Percentiles rank a stretch among this genome's conserved stretches.
Conservation (phyloP, 2,113 vertebrate species). For the Trogon surrucura region DNA sequence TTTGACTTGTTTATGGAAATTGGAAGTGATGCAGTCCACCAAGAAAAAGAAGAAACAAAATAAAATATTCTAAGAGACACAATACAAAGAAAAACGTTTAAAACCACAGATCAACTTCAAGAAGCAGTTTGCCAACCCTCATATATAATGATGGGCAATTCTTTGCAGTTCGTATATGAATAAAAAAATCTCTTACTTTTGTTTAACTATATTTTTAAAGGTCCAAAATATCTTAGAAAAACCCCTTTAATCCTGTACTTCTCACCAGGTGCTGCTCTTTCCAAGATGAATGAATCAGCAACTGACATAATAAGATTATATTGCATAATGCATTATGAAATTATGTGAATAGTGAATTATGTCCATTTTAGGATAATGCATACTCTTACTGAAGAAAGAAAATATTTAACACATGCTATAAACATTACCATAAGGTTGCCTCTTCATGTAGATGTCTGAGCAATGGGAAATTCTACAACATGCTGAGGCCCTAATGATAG, state of each 20-base stretch:
- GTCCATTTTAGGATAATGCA: not conserved
- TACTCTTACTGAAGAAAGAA: not conserved
- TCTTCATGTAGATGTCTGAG: not conserved
- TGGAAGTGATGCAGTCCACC: not conserved
- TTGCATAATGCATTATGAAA: not conserved
- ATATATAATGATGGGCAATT: no score
- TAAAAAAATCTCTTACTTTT: not conserved
- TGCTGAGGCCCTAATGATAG: not conserved
- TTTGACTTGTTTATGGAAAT: not conserved
- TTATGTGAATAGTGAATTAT: not conserved
- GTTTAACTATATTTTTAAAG: not conserved
- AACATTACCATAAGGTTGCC: not conserved
- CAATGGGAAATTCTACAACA: not conserved
- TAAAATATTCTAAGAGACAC: not conserved
- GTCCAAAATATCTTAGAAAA: not conserved
- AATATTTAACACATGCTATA: not conserved
- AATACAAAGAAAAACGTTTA: not conserved
- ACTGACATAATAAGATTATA: not conserved
- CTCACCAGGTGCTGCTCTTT: not conserved
- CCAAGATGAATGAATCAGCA: not conserved
- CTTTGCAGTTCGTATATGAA: not conserved
- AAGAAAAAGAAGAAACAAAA: not conserved
- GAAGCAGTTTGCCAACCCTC: not conserved
- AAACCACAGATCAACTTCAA: not conserved
- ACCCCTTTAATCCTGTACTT: not conserved